Conservation (phyloP, 2,113 vertebrate genomes). For the Naja naja region DNA sequence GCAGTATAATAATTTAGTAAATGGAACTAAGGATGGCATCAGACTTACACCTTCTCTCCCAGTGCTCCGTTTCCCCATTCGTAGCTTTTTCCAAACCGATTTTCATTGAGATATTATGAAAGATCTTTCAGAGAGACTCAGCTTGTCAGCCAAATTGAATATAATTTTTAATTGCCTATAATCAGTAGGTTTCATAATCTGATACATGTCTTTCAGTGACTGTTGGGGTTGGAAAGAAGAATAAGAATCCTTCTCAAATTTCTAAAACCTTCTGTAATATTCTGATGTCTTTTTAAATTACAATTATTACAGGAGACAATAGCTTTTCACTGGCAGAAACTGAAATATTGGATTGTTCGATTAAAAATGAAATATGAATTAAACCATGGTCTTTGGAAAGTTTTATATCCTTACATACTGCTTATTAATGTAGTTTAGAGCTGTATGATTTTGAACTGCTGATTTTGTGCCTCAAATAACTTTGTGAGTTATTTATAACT, state of each 20-base stretch:
- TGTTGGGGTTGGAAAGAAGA: not conserved
- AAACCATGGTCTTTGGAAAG: not conserved
- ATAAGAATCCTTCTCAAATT: not conserved
- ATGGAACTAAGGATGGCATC: not conserved
- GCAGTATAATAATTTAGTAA: constrained; percentile 13
- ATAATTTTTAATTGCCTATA: not conserved
- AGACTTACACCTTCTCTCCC: not conserved
- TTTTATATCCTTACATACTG: not conserved
- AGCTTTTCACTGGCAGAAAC: not conserved
- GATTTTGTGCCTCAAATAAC: not conserved
- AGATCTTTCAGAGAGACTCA: not conserved
- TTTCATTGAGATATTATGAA: not conserved
- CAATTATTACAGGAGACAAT: not conserved
- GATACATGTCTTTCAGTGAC: not conserved
- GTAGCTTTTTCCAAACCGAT: not conserved
- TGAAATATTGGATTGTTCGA: not conserved
- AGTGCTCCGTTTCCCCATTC: not conserved
- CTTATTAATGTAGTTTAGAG: not conserved
- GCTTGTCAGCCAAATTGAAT: not conserved
- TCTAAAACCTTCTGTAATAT: not conserved
- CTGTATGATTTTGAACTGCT: not conserved
- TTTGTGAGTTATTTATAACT: not conserved
- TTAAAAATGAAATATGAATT: not conserved
- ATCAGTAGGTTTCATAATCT: not conserved
- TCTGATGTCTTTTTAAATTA: not conserved